Base-by-base conservation (phyloP, 2,113 vertebrate species). In the Erythrolamprus reginae region DNA sequence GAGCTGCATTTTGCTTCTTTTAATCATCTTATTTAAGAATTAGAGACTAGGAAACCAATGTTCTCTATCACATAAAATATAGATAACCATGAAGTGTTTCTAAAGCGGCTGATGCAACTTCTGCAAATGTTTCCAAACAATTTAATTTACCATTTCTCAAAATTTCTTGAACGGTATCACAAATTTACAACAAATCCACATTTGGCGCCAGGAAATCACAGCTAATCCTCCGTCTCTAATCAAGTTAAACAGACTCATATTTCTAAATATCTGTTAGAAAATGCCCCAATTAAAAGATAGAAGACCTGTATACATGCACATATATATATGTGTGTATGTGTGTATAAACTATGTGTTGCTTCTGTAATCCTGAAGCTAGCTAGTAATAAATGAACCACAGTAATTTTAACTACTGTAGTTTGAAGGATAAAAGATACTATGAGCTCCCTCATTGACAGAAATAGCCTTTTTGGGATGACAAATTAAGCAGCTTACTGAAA, bases 41-140 rank as follows among this genome's bases (percentile, higher is more conserved):
- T 86, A 45, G 45, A 15, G 77, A 47, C 23, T 86, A 48, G 58
- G 19, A 38, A 52, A 24, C 33, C 2, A 0, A 19, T 24, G 51
- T 86, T 52, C 83, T 85, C 21, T 42, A 86, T 90, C 84, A 86
- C 24, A 70, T 90, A 52, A 65, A 85, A 65, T 82, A 89, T 89
- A 26, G 42, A 51, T n/a, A 38, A 61, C 26, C 55, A 42, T 85
- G 47, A 23, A 90, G 56, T n/a, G 8, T 56, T 70, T 86, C 85
- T 51, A 38, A 86, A 86, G 56, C 15, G 86, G 3, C 47, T 85
- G 55, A 90, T 2, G 5, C 50, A n/a, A 24, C 56, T 33, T 90
- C 89, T 42, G 33, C 58, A 90, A 90, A 90, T 86, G 47, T 70
- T n/a, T 26, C 84, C 33, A 70, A 38, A 33, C 48, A 52, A 65